Evolutionary conservation across 2,888 invertebrate species (phyloP).

Genomic region (Scaptomyza flava): DNA sequence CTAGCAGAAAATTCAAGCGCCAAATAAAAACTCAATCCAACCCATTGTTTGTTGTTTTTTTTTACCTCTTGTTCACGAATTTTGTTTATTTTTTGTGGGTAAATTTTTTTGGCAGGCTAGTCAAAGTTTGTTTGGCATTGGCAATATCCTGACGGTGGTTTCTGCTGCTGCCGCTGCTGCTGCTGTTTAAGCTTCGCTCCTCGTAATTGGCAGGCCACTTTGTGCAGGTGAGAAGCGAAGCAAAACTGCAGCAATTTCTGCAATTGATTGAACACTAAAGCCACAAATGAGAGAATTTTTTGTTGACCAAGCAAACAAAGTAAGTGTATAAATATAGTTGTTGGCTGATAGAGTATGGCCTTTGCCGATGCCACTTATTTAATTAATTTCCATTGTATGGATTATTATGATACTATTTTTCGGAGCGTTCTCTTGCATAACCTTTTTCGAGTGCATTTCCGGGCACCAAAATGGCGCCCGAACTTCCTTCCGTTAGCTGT

Average conservation of each 20-base stretch:
- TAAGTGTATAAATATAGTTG: constrained; percentile 1
- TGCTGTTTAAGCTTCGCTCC: constrained; percentile 62
- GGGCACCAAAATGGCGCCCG: constrained; percentile 50
- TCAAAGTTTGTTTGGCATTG: constrained; percentile 73
- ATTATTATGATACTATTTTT: constrained; percentile 27
- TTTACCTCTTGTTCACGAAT: constrained; percentile 9
- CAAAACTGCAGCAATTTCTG: constrained; percentile 24
- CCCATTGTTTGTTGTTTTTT: constrained; percentile 27
- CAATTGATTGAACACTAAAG: constrained; percentile 34
- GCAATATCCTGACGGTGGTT: constrained; percentile 66
- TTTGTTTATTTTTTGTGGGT: constrained; percentile 17
- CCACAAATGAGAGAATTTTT: constrained; percentile 11
- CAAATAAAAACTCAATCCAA: constrained; percentile 51
- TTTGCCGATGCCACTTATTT: constrained; percentile 42
- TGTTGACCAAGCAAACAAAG: constrained; percentile 45
- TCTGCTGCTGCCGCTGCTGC: neutral
- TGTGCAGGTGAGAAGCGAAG: constrained; percentile 8
- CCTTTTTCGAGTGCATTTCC: constrained; percentile 58
- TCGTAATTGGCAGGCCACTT: constrained; percentile 34
- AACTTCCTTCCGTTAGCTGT: constrained; percentile 31
- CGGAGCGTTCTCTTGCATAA: constrained; percentile 12
- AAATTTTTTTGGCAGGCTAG: constrained; percentile 51
- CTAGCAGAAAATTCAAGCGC: constrained; percentile 52
- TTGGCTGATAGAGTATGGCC: constrained; percentile 10
- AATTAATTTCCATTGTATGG: constrained; percentile 55